Conservation (phyloP, 1,140 invertebrate species). For the Cephus cinctus region DNA sequence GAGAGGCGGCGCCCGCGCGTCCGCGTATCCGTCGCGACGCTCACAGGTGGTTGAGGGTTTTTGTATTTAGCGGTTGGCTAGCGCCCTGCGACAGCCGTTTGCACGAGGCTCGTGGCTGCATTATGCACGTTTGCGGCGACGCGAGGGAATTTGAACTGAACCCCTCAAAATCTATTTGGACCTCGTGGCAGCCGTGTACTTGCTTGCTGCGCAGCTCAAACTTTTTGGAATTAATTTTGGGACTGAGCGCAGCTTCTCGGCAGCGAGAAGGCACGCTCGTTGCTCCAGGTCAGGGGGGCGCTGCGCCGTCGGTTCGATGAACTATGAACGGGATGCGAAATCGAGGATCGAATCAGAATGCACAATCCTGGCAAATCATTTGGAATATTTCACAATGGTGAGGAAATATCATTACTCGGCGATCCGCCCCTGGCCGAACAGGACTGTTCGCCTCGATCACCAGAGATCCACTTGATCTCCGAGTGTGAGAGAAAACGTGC, state of each 20-base stretch:
- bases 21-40: conserved; percentile 28
- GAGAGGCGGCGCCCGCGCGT: conserved; percentile 17
- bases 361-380: conserved; percentile 51
- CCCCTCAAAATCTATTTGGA: conserved; percentile 27
- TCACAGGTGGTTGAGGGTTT: conserved; percentile 57
- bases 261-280: no score
- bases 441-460: background rate
- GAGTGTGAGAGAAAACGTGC: conserved; percentile 15
- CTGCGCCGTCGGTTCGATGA: no score
- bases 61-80: conserved; percentile 56
- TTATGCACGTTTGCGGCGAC: conserved; percentile 57
- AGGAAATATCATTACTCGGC: conserved; percentile 49
- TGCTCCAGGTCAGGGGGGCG: no score
- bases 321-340: no score
- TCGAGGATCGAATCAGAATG: conserved; percentile 51
- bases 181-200: no score
- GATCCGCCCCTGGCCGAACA: conserved; percentile 4
- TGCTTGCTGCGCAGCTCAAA: no score
- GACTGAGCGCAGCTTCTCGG: no score
- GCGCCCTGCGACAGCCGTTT: conserved; percentile 40
- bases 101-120: conserved; percentile 51
- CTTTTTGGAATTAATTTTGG: no score
- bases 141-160: conserved; percentile 56
- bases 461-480: background rate
- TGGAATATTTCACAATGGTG: conserved; percentile 54